Evolutionary conservation across 2,113 vertebrate species (phyloP).

Genomic region (Alligator mississippiensis): DNA sequence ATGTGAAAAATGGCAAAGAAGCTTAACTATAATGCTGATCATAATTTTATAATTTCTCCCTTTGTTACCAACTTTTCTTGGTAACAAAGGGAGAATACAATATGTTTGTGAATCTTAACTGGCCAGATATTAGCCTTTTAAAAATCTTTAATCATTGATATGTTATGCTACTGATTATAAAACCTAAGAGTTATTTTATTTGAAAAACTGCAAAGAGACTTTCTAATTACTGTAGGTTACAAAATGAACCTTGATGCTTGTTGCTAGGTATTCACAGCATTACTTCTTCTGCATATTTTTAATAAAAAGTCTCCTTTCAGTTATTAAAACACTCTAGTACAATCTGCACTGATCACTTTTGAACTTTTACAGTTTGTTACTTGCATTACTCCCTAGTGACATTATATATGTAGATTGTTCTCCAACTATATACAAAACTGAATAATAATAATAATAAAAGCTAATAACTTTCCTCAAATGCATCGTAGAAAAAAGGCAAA

Average conservation of each 20-base stretch:
- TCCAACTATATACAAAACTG: conserved; percentile 36
- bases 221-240: conserved; percentile 2
- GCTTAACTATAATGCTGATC: conserved; percentile 32
- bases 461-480: conserved; percentile 64
- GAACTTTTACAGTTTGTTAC: conserved; percentile 44
- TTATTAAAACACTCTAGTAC: conserved; percentile 12
- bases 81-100: background rate
- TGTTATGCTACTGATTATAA: conserved; percentile 30
- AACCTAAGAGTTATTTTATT: conserved; percentile 46
- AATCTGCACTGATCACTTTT: conserved; percentile 17
- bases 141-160: conserved; percentile 31
- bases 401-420: conserved; percentile 55
- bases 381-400: conserved; percentile 45
- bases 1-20: conserved; percentile 16
- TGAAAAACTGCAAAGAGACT: conserved; percentile 53
- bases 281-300: conserved; percentile 51
- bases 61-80: conserved; percentile 1
- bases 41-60: background rate
- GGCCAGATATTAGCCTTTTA: conserved; percentile 28
- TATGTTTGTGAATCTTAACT: background rate
- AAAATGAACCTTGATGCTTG: conserved; percentile 58
- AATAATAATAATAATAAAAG: conserved; percentile 58
- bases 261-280: conserved; percentile 32
- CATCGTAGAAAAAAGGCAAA: conserved; percentile 40
- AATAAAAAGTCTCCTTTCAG: conserved; percentile 38